Conservation (phyloP, 2,113 vertebrate species). For the Upupa epops region DNA sequence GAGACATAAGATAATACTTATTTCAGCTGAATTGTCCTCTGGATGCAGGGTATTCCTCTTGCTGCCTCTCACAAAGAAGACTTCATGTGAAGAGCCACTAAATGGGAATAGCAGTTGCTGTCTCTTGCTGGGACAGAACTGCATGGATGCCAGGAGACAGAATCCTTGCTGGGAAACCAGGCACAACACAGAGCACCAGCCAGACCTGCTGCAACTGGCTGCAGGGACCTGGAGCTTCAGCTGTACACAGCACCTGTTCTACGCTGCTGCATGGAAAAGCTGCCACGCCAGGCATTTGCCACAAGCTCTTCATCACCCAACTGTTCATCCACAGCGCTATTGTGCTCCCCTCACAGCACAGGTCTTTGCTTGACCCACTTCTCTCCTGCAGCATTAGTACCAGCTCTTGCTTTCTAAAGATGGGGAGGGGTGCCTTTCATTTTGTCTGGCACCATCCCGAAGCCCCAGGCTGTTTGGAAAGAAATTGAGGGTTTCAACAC, state of each 20-base stretch:
- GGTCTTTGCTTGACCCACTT: neutral
- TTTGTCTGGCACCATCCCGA: neutral
- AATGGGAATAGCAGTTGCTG: neutral
- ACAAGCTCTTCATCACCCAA: rapidly evolving
- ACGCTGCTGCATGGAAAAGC: rapidly evolving
- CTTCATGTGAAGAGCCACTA: neutral
- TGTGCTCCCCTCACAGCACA: neutral
- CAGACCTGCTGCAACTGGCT: neutral
- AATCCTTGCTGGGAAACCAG: rapidly evolving
- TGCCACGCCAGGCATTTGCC: neutral
- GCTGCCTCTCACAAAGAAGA: neutral
- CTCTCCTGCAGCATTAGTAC: neutral
- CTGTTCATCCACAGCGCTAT: neutral
- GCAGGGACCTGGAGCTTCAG: neutral
- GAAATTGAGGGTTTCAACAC: neutral
- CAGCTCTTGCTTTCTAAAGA: neutral
- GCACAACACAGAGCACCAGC: rapidly evolving
- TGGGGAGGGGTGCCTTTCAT: rapidly evolving
- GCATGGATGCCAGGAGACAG: neutral
- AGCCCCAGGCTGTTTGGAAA: neutral
- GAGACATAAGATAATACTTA: constrained; percentile 26
- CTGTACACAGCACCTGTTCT: rapidly evolving
- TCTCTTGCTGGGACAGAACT: neutral
- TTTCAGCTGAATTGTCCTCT: neutral
- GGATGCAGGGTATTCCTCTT: neutral